Evolutionary conservation across 2,113 vertebrate species (phyloP).

Genomic region (Psittacus erithacus): DNA sequence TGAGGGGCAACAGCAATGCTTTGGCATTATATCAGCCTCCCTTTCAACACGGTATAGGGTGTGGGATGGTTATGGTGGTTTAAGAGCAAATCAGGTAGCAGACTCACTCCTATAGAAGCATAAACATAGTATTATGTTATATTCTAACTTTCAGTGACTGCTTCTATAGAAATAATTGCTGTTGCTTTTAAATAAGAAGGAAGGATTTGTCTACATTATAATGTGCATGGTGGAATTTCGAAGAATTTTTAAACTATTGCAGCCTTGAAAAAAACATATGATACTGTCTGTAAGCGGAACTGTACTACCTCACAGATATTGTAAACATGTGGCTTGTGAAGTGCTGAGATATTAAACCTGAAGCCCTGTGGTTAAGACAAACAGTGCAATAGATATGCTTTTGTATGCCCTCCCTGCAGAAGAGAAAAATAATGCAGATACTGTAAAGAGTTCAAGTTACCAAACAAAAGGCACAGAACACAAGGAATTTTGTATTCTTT

Average conservation of each 20-base stretch:
- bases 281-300: background rate
- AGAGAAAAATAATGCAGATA: background rate
- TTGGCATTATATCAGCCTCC: background rate
- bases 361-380: background rate
- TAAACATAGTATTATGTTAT: background rate
- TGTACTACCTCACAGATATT: background rate
- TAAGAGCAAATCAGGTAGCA: background rate
- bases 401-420: background rate
- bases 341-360: constrained; percentile 16
- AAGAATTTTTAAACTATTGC: background rate
- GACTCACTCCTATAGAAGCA: background rate
- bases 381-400: background rate
- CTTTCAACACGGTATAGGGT: background rate
- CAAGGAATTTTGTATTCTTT: background rate
- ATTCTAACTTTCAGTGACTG: background rate
- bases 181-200: background rate
- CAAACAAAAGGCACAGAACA: background rate
- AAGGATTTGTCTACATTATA: background rate
- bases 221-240: background rate
- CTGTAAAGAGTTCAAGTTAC: background rate
- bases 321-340: constrained; percentile 16
- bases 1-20: background rate
- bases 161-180: background rate
- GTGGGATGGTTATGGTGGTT: background rate
- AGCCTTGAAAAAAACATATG: background rate